Conservation (phyloP, 2,888 invertebrate species). For the Aquatica leii region DNA sequence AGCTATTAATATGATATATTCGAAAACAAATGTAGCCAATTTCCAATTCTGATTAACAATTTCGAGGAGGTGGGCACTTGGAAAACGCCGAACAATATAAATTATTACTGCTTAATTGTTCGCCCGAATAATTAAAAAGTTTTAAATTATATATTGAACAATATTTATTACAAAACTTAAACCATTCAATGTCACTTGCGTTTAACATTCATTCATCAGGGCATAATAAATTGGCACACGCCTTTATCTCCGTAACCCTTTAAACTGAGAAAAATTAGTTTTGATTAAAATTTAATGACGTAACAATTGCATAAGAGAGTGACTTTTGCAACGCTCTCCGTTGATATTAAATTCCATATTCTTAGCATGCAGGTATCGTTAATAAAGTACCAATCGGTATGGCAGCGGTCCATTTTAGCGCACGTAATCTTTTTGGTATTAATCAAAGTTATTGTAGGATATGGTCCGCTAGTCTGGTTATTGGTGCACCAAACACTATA, state of each 20-base stretch:
- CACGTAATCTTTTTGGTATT: conserved; percentile 36
- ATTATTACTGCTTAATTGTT: conserved; percentile 6
- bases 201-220: no score
- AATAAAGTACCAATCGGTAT: conserved; percentile 58
- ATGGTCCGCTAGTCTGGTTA: conserved; percentile 56
- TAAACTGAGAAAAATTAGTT: background rate
- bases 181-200: no score
- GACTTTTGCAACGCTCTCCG: conserved; percentile 23
- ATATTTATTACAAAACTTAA: background rate
- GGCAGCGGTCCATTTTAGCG: conserved; percentile 43
- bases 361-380: conserved; percentile 53
- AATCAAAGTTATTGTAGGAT: conserved; percentile 35
- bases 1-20: conserved; percentile 28
- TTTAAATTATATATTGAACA: conserved; percentile 1
- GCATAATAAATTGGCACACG: no score
- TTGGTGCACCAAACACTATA: conserved; percentile 61
- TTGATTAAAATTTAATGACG: background rate
- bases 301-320: conserved; percentile 7
- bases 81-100: background rate
- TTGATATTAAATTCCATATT: conserved; percentile 52
- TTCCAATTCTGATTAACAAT: conserved; percentile 25
- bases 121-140: background rate
- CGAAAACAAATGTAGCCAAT: conserved; percentile 25
- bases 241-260: no score
- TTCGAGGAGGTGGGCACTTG: conserved; percentile 13